Base-by-base conservation (phyloP, 1,140 invertebrate species). In the Diorhabda elongata region DNA sequence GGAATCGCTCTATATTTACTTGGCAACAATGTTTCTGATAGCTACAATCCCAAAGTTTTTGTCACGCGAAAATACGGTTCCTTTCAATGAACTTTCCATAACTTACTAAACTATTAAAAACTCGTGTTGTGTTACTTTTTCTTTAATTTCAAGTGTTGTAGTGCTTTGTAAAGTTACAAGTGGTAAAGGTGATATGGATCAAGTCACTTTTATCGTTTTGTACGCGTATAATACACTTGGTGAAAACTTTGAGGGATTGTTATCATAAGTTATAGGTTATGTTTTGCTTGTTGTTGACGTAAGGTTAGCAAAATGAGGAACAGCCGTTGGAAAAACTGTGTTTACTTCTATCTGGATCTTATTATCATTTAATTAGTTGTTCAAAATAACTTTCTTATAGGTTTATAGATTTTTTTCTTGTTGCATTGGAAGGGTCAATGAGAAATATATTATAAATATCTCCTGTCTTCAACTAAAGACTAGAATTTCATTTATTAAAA, bases 21-120 rank as follows among this genome's bases (percentile, higher is more conserved):
- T 69, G 71, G 72, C 69, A 73, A 71, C 72, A 71, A 63, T 68
- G 70, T 64, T 63, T 26, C 62, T 60, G 71, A 70, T 58, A 65
- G 69, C 66, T 67, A 64, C 60, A 67, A 47, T 61, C 66, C 72
- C 65, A 71, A 73, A 73, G 61, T 73, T 73, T 73, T 73, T 73
- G 64, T 61, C 68, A 73, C 62, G 70, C 63, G 66, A 69, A 65
- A 69, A 45, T 65, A 71, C 62, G 44, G 61, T 58, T 66, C 66
- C 66, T 69, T 63, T 71, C 58, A 59, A 59, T 64, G 43, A 65
- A 69, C 62, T 67, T 71, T 68, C 67, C 44, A 61, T n/a, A 68
- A 69, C 70, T 69, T 68, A 66, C 58, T 57, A 71, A 71, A 71
- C 67, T 71, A 71, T 47, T 47, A 60, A n/a, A 61, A 61, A 44